phyloP scores from a whole-genome alignment of 2,113 vertebrate genomes.

The Psilopogon haemacephalus region DNA sequence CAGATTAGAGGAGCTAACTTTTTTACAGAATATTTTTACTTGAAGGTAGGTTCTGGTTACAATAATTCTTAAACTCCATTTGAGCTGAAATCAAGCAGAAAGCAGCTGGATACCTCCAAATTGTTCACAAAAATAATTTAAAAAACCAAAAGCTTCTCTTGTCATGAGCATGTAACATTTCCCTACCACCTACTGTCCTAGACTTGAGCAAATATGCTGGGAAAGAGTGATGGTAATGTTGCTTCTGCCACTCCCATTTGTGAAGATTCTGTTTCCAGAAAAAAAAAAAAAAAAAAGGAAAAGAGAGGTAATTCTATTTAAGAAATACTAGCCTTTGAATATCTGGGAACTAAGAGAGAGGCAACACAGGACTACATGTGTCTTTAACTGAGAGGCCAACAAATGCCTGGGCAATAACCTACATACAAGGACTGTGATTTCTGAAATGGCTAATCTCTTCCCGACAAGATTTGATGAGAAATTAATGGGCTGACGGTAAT shows the following conservation, averaged over 20 bases:
- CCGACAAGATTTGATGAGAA: neutral
- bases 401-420: neutral
- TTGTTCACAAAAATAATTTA: neutral
- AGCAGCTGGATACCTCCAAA: neutral
- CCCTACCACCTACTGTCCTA: neutral
- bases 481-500: neutral
- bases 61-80: neutral
- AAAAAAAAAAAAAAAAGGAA: neutral
- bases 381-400: neutral
- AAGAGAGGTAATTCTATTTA: neutral
- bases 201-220: neutral
- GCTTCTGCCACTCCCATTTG: neutral
- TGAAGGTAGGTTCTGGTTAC: neutral
- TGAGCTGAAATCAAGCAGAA: neutral
- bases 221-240: neutral
- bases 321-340: neutral
- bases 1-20: no score
- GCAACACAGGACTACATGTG: neutral
- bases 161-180: neutral
- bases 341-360: neutral
- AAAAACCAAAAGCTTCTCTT: neutral
- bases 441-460: neutral
- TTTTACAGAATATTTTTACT: no score
- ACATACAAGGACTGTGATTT: neutral
- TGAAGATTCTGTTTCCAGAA: neutral